Conservation (phyloP, 2,113 vertebrate genomes). For the Callipepla squamata region DNA sequence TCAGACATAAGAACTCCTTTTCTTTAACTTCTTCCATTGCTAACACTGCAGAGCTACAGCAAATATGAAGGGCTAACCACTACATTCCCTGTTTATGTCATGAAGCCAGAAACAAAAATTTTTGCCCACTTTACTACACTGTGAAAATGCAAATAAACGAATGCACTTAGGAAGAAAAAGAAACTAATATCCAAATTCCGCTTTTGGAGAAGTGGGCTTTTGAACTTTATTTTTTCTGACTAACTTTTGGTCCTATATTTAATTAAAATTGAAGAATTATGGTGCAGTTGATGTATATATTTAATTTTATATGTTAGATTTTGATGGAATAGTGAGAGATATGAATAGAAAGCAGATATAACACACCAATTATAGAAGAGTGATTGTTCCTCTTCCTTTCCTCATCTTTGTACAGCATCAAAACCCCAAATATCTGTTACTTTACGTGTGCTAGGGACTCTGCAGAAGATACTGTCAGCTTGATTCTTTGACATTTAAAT, state of each 20-base stretch:
- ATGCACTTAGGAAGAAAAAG: neutral
- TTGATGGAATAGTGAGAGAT: neutral
- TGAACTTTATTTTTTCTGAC: neutral
- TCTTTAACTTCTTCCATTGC: neutral
- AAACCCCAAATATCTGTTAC: neutral
- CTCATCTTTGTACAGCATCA: neutral
- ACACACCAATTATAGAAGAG: neutral
- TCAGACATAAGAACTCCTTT: neutral
- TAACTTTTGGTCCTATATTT: neutral
- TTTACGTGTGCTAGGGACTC: neutral
- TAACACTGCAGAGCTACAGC: neutral
- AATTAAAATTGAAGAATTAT: neutral
- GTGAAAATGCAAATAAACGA: neutral
- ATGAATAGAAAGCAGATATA: neutral
- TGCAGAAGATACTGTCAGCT: neutral
- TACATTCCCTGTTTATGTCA: neutral
- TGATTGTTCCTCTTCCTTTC: neutral
- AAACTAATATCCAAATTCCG: neutral
- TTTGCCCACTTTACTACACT: neutral
- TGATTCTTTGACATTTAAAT: constrained; percentile 40
- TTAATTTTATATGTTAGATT: neutral
- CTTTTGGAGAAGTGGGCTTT: neutral
- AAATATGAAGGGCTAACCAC: neutral
- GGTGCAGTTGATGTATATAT: neutral
- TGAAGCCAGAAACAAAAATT: neutral